phyloP scores from a whole-genome alignment of 92 coral and sea anemone genomes.

The Porites evermanni region DNA sequence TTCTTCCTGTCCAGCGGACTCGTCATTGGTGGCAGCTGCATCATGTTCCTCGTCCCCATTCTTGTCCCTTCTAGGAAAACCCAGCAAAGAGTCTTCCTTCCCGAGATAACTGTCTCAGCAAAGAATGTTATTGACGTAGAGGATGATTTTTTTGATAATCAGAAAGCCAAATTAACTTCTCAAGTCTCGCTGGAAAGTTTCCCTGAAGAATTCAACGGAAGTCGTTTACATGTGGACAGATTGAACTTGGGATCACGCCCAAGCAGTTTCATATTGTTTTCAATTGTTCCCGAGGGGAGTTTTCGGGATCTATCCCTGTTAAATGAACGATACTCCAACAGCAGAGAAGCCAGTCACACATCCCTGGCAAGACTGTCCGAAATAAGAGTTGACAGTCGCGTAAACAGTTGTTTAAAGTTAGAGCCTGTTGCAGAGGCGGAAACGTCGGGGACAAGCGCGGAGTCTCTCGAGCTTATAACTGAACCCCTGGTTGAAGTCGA shows the following conservation, averaged over 20 bases:
- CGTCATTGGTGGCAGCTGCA: slow-evolving; percentile 73
- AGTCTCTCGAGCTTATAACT: neutral
- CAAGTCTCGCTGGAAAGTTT: slow-evolving; percentile 9
- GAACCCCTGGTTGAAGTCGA: neutral
- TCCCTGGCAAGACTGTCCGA: slow-evolving; percentile 41
- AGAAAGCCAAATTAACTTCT: slow-evolving; percentile 23
- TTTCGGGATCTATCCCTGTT: slow-evolving; percentile 35
- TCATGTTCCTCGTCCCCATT: slow-evolving; percentile 82
- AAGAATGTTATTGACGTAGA: slow-evolving; percentile 22
- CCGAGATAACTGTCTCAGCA: slow-evolving; percentile 6
- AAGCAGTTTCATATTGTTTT: slow-evolving; percentile 71
- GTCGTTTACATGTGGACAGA: slow-evolving; percentile 21
- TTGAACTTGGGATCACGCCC: slow-evolving; percentile 52
- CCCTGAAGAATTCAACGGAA: slow-evolving; percentile 18
- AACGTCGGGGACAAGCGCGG: neutral
- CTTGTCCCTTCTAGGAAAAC: slow-evolving; percentile 34
- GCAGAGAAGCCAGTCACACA: slow-evolving; percentile 40
- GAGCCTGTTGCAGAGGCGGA: slow-evolving; percentile 38
- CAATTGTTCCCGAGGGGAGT: slow-evolving; percentile 71
- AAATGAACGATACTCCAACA: slow-evolving; percentile 32
- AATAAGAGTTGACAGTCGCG: slow-evolving; percentile 32
- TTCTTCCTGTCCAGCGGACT: slow-evolving; percentile 82
- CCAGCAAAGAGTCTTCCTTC: slow-evolving; percentile 12
- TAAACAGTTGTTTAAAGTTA: slow-evolving; percentile 29
- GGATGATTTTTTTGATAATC: slow-evolving; percentile 41